Conservation (phyloP, 2,113 vertebrate species). For the Carollia perspicillata region DNA sequence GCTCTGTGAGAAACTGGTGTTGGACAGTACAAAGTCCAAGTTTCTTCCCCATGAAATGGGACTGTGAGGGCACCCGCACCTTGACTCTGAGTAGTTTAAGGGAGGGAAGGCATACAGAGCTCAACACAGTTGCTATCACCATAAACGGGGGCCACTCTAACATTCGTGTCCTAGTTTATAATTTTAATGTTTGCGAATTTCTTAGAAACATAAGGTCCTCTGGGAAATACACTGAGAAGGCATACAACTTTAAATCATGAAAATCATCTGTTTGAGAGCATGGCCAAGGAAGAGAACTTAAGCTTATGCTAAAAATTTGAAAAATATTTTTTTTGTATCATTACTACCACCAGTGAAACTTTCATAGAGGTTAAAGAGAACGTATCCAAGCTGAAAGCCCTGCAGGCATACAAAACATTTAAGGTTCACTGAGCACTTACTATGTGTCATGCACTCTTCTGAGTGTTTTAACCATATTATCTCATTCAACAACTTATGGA, state of each 20-base stretch:
- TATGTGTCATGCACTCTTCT: background rate
- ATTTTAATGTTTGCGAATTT: background rate
- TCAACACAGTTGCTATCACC: background rate
- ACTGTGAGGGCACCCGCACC: too few species aligned
- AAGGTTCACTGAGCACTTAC: background rate
- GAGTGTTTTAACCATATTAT: background rate
- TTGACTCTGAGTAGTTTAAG: rapidly evolving
- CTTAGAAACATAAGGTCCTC: background rate
- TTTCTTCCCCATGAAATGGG: background rate
- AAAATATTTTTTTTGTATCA: background rate
- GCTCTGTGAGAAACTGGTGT: background rate
- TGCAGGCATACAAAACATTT: background rate
- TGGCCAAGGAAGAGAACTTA: background rate
- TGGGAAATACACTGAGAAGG: background rate
- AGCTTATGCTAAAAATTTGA: background rate
- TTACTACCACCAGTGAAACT: background rate
- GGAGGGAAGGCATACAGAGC: background rate
- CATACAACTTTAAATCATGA: background rate
- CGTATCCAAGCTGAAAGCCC: background rate
- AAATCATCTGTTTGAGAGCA: background rate
- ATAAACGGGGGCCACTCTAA: background rate
- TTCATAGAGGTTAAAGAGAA: background rate
- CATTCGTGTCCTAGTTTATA: background rate
- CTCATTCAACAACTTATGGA: background rate
- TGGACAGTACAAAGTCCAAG: background rate